Conservation (phyloP, 2,113 vertebrate species). For the Hippoglossus stenolepis region DNA sequence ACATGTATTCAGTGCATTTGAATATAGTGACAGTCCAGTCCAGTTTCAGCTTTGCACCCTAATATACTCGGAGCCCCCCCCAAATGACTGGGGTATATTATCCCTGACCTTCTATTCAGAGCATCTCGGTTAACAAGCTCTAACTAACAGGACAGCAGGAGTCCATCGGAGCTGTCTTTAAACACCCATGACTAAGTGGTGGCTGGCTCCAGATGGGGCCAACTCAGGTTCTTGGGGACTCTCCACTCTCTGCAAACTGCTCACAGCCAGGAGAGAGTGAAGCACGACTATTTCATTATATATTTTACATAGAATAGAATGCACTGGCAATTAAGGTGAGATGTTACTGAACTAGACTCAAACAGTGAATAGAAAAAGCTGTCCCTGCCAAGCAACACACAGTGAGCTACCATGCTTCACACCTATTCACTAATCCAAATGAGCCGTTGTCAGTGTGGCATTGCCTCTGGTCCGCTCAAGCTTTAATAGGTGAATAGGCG, state of each 20-base stretch:
- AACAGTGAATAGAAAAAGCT: not conserved
- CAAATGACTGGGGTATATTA: conserved; percentile 53
- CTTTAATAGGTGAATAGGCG: conserved; percentile 35
- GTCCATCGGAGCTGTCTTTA: conserved; percentile 62
- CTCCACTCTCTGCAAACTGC: conserved; percentile 13
- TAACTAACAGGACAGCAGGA: conserved; percentile 46
- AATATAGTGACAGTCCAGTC: conserved; percentile 25
- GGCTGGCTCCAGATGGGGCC: conserved; percentile 23
- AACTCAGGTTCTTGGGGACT: conserved; percentile 32
- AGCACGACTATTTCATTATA: not conserved
- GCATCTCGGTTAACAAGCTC: conserved; percentile 50
- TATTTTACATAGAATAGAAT: not conserved
- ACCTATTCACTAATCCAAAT: not conserved
- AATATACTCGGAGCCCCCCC: conserved; percentile 27
- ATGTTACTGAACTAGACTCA: too few species aligned
- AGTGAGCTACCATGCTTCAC: not conserved
- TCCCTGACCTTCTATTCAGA: conserved; percentile 62
- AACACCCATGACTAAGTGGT: conserved; percentile 69
- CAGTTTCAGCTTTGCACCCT: conserved; percentile 37
- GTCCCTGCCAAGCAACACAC: not conserved
- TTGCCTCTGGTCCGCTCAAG: conserved; percentile 13
- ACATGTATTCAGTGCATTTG: conserved; percentile 25
- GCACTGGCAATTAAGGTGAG: not conserved
- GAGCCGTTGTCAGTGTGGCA: not conserved
- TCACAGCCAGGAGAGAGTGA: not conserved